Evolutionary conservation across 2,113 vertebrate genomes (phyloP).

Genomic region (Atrichornis clamosus): DNA sequence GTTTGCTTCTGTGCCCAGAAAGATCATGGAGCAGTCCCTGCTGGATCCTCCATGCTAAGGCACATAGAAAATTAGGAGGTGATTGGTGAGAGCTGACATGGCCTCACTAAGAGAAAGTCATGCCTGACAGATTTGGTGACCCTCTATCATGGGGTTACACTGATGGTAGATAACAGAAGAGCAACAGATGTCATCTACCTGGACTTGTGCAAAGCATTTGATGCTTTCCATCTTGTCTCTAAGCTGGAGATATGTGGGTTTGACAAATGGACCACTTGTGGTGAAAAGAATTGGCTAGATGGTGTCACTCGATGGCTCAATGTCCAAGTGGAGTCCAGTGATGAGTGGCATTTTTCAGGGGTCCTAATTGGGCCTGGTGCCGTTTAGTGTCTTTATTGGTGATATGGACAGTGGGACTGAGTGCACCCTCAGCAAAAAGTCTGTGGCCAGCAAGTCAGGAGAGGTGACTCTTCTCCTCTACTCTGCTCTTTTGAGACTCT

Average conservation of each 20-base stretch:
- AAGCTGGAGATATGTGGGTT: neutral
- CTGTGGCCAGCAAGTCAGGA: neutral
- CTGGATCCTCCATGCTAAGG: neutral
- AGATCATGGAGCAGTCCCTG: neutral
- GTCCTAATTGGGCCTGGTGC: too few relatives aligned
- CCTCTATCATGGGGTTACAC: neutral
- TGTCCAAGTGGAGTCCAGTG: neutral
- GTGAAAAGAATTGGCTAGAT: neutral
- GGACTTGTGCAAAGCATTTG: neutral
- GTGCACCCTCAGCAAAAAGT: neutral
- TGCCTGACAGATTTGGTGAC: neutral
- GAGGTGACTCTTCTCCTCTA: neutral
- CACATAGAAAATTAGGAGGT: neutral
- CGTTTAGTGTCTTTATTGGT: neutral
- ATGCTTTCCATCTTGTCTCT: neutral
- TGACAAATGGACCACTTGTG: neutral
- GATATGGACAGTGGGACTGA: neutral
- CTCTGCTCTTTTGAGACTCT: neutral
- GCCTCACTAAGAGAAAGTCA: neutral
- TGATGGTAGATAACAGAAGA: neutral
- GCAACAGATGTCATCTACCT: accelerated
- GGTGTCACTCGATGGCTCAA: neutral
- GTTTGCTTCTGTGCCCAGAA: neutral
- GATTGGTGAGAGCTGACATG: neutral
- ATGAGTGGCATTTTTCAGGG: too few relatives aligned